Evolutionary conservation across 2,113 vertebrate species (phyloP).

Genomic region (Morphnarchus princeps): DNA sequence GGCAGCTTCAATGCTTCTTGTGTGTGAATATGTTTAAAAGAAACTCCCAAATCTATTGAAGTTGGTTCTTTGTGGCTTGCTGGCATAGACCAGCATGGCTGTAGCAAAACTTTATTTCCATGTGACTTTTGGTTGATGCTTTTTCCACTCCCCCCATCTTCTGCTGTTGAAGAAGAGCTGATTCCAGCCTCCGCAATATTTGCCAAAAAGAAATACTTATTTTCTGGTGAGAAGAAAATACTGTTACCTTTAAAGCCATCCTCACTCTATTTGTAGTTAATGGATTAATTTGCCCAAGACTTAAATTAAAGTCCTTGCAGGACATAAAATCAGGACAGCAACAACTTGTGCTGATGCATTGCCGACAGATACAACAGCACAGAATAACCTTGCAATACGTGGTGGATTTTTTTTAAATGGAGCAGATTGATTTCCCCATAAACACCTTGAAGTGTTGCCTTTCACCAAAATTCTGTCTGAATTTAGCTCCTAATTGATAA

Average conservation of each 20-base stretch:
- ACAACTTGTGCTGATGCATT: background rate
- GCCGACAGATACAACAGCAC: background rate
- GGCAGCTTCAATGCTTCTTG: background rate
- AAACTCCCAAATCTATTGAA: background rate
- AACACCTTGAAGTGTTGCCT: conserved; percentile 50
- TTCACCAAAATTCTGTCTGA: conserved; percentile 24
- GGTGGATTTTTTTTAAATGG: background rate
- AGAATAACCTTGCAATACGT: background rate
- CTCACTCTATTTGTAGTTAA: background rate
- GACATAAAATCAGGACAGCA: background rate
- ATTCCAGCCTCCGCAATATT: background rate
- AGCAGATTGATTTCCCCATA: background rate
- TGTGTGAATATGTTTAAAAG: background rate
- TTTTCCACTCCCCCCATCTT: background rate
- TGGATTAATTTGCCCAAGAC: background rate
- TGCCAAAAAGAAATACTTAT: background rate
- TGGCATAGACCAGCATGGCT: background rate
- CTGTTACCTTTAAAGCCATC: background rate
- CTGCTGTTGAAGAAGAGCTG: background rate
- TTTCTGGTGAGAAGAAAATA: background rate
- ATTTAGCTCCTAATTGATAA: conserved; percentile 51
- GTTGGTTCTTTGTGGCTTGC: background rate
- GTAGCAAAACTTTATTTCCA: background rate
- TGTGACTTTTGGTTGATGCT: background rate
- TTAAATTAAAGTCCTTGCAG: background rate